Conservation (phyloP, 2,888 invertebrate genomes). For the Protodeltote pygarga region DNA sequence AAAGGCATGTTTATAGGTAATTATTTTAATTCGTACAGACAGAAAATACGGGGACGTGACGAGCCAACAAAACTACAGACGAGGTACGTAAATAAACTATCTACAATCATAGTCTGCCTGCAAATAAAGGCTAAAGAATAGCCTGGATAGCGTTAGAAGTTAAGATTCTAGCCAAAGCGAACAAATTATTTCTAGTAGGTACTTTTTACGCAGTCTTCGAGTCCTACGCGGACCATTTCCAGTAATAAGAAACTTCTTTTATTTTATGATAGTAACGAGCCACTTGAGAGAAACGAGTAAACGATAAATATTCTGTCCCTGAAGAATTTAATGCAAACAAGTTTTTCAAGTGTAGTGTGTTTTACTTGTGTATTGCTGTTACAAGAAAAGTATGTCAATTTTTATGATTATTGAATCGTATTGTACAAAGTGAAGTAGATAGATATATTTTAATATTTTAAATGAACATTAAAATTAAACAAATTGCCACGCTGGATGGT, state of each 20-base stretch:
- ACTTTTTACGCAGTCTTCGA: background rate
- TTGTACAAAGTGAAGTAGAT: too few relatives aligned
- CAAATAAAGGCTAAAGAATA: background rate
- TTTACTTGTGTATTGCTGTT: background rate
- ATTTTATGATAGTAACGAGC: too few relatives aligned
- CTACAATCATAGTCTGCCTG: conserved; percentile 10
- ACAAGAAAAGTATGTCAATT: too few relatives aligned
- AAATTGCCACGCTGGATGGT: too few relatives aligned
- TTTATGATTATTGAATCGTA: too few relatives aligned
- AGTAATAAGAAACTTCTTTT: too few relatives aligned
- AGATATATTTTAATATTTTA: too few relatives aligned
- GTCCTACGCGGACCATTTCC: background rate
- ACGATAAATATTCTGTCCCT: too few relatives aligned
- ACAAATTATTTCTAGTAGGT: background rate
- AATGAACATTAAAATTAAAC: too few relatives aligned
- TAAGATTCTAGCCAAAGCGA: background rate
- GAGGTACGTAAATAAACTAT: conserved; percentile 19
- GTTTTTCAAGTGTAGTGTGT: background rate
- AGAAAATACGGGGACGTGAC: conserved; percentile 24
- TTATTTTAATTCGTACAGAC: conserved; percentile 31
- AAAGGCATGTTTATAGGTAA: conserved; percentile 33
- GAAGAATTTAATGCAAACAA: background rate
- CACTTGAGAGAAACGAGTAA: too few relatives aligned
- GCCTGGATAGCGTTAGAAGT: background rate
- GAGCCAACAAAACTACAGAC: conserved; percentile 16